phyloP scores from a whole-genome alignment of 2,888 invertebrate species.

The Caenorhabditis imperialis region DNA sequence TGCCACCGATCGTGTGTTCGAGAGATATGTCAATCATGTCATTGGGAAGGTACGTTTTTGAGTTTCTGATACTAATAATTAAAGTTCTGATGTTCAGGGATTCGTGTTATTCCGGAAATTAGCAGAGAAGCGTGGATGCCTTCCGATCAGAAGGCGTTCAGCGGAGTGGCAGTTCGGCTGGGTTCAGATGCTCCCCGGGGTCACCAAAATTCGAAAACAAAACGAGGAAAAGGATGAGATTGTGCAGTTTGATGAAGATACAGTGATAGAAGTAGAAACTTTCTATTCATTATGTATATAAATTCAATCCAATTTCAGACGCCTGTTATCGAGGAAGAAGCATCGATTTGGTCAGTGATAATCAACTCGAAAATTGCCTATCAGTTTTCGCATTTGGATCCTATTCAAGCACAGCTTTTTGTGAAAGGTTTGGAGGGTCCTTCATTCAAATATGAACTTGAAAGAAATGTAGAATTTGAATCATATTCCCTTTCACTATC shows the following conservation, averaged over 20 bases:
- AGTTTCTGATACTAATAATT: not conserved
- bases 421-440: constrained; percentile 26
- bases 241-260: constrained; percentile 46
- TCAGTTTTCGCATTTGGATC: constrained; percentile 48
- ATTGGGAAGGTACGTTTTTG: constrained; percentile 40
- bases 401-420: constrained; percentile 45
- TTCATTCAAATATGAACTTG: too few species aligned
- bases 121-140: constrained; percentile 31
- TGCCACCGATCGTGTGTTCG: constrained; percentile 54
- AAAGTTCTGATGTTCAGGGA: constrained; percentile 37
- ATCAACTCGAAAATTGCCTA: constrained; percentile 17
- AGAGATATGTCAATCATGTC: constrained; percentile 59
- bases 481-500: too few species aligned
- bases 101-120: constrained; percentile 47
- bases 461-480: too few species aligned
- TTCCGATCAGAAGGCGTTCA: constrained; percentile 15
- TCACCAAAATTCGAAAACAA: constrained; percentile 30
- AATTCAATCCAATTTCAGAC: constrained; percentile 5
- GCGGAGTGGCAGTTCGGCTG: constrained; percentile 43
- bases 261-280: constrained; percentile 50
- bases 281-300: not conserved
- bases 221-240: constrained; percentile 36
- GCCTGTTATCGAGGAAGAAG: constrained; percentile 13
- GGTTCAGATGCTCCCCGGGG: constrained; percentile 47
- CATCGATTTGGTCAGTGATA: constrained; percentile 37